phyloP scores from a whole-genome alignment of 2,113 vertebrate genomes.

The Podarcis raffonei region DNA sequence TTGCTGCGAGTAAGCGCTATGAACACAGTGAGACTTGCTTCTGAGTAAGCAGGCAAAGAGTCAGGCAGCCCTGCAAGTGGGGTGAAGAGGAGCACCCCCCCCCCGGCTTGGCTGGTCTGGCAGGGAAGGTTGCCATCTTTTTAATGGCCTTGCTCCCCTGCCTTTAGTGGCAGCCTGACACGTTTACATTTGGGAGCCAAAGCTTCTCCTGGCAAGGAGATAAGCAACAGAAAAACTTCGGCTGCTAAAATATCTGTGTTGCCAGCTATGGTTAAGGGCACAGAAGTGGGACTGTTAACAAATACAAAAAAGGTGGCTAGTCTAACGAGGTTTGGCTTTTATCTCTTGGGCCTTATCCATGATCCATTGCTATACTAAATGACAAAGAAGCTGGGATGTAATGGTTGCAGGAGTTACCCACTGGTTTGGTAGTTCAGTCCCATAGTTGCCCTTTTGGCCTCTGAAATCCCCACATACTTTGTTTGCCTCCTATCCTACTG shows the following conservation, averaged over 20 bases:
- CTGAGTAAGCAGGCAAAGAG: background rate
- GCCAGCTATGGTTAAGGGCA: background rate
- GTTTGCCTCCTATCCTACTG: background rate
- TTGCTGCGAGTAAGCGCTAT: background rate
- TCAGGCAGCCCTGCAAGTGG: background rate
- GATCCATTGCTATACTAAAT: background rate
- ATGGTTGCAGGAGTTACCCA: background rate
- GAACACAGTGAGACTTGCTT: background rate
- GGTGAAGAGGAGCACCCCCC: background rate
- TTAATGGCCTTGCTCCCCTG: background rate
- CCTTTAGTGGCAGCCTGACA: background rate
- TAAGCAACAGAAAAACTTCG: background rate
- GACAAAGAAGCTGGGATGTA: background rate
- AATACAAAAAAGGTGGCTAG: background rate
- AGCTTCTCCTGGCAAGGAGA: background rate
- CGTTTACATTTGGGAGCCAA: background rate
- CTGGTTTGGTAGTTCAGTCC: background rate
- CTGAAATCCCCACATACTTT: background rate
- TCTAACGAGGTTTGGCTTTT: constrained; percentile 26
- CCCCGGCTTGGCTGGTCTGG: background rate
- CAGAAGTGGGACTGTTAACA: background rate
- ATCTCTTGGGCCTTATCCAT: background rate
- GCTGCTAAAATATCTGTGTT: background rate
- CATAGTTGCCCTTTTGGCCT: background rate
- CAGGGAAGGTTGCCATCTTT: background rate